phyloP scores from a whole-genome alignment of 2,797 vertebrate genomes.

The Melanotaenia trifasciata region DNA sequence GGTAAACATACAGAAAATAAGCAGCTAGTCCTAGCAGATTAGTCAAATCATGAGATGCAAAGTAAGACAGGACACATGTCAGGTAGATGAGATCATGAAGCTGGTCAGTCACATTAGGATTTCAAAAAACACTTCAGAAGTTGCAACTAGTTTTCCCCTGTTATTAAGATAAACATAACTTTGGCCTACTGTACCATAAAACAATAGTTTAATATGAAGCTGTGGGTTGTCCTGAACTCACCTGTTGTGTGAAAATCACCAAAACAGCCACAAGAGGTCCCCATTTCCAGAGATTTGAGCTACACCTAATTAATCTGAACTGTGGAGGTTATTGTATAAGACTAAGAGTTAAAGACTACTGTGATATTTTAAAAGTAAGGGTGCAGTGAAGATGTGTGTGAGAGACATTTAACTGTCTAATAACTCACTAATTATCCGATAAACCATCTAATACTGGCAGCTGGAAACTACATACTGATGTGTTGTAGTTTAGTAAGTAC shows the following conservation, averaged over 20 bases:
- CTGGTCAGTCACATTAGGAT: not conserved
- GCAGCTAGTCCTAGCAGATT: too few relatives aligned
- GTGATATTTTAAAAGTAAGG: not conserved
- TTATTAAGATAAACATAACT: not conserved
- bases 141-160: not conserved
- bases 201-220: not conserved
- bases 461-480: not conserved
- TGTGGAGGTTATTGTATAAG: not conserved
- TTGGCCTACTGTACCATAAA: not conserved
- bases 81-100: constrained; percentile 6
- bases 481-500: not conserved
- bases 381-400: not conserved
- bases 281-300: not conserved
- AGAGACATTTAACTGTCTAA: not conserved
- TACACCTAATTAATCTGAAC: not conserved
- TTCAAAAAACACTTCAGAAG: not conserved
- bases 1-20: not conserved
- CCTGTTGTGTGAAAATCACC: not conserved
- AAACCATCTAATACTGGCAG: not conserved
- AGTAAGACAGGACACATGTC: not conserved
- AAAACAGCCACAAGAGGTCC: constrained; percentile 25
- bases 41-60: not conserved
- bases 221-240: constrained; percentile 1
- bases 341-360: not conserved
- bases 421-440: not conserved